Evolutionary conservation across 1,140 invertebrate species (phyloP).

Genomic region (Hylaeus anthracinus): DNA sequence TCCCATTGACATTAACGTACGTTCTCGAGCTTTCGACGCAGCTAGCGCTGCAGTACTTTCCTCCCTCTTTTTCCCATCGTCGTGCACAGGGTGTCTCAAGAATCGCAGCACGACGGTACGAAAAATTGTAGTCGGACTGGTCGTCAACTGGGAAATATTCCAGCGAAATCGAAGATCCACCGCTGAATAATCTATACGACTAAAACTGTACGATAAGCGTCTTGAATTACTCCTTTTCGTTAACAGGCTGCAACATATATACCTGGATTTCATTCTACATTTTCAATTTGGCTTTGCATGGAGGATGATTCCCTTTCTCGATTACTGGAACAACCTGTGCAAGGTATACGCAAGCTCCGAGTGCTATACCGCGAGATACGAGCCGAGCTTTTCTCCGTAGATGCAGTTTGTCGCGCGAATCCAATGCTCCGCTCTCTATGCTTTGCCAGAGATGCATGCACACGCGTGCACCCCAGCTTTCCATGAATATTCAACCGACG

Average conservation of each 20-base stretch:
- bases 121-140: no score
- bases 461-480: slow-evolving; percentile 5
- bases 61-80: background rate
- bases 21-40: background rate
- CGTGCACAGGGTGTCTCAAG: background rate
- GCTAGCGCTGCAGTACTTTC: background rate
- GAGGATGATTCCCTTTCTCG: no score
- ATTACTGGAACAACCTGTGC: no score
- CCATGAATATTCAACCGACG: slow-evolving; percentile 53
- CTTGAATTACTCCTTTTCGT: no score
- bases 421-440: background rate
- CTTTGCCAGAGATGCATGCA: slow-evolving; percentile 17
- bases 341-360: background rate
- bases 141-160: no score
- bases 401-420: background rate
- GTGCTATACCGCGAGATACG: background rate
- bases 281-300: no score
- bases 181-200: no score
- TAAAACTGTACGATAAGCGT: no score
- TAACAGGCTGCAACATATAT: no score
- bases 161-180: no score
- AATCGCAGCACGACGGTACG: no score
- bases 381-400: background rate
- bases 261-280: no score
- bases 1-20: background rate